These are phyloP conservation scores for Cinclus mexicanus DNA, from an alignment of 2,113 vertebrate genomes.

Conservation along the genomic window DNA sequence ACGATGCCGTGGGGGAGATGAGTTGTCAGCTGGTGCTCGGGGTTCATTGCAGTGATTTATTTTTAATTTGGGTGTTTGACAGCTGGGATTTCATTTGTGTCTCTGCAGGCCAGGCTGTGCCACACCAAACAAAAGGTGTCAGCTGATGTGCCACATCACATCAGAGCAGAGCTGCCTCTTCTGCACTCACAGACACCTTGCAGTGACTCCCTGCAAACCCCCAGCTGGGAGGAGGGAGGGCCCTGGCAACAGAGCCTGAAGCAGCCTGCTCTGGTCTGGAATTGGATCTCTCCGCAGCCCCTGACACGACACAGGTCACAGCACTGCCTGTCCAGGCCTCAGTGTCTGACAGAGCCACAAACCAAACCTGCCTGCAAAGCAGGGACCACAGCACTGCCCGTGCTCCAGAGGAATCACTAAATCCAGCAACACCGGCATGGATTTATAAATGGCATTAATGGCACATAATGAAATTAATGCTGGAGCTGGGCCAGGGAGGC, in stretches of 20 bases:
- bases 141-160: neutral
- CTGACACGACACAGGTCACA: neutral
- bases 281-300: neutral
- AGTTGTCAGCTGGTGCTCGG: neutral
- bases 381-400: neutral
- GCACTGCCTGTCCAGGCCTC: neutral
- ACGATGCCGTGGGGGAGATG: neutral
- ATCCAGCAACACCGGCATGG: neutral
- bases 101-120: neutral
- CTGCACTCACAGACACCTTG: neutral
- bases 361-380: neutral
- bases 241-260: neutral
- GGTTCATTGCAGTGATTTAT: constrained; percentile 24
- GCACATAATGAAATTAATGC: neutral
- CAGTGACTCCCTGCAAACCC: neutral
- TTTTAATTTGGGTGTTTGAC: constrained; percentile 38
- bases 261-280: neutral
- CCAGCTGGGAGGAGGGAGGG: neutral
- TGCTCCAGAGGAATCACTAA: neutral
- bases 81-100: constrained; percentile 34
- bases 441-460: neutral
- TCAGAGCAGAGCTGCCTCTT: neutral
- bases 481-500: accelerated
- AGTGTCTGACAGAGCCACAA: neutral
- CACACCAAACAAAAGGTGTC: neutral